Conservation (phyloP, 1,140 invertebrate species). For the Euglossa dilemma region DNA sequence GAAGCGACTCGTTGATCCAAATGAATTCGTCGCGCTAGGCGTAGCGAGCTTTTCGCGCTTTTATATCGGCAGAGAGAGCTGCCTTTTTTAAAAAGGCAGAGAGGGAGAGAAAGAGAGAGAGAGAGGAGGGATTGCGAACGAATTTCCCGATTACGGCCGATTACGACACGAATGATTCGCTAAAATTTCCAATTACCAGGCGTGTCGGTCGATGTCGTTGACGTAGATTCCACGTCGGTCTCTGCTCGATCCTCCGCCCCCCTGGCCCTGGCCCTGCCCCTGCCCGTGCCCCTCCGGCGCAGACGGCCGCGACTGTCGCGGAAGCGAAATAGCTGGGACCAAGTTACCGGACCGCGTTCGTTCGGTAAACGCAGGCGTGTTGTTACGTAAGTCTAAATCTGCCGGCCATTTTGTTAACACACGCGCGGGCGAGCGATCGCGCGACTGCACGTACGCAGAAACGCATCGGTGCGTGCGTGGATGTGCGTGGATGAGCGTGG, state of each 20-base stretch:
- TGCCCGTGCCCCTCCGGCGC: no score
- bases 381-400: conserved; percentile 80
- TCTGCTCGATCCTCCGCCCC: background rate
- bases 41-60: background rate
- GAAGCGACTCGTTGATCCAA: conserved; percentile 1
- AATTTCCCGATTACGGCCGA: background rate
- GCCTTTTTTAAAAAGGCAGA: no score
- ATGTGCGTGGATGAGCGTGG: background rate
- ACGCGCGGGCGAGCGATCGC: conserved; percentile 25
- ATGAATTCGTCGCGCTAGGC: background rate
- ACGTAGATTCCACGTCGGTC: background rate
- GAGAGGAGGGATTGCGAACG: no score
- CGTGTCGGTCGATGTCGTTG: no score
- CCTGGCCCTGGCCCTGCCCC: background rate
- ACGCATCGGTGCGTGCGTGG: background rate
- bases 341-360: conserved; percentile 64
- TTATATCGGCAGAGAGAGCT: no score
- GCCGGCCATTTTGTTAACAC: conserved; percentile 79
- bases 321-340: conserved; percentile 63
- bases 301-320: background rate
- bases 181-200: background rate
- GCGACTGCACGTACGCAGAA: background rate
- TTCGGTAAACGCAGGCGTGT: conserved; percentile 66
- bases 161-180: background rate
- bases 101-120: no score